phyloP scores from a whole-genome alignment of 2,113 vertebrate genomes.

The Furnarius figulus region DNA sequence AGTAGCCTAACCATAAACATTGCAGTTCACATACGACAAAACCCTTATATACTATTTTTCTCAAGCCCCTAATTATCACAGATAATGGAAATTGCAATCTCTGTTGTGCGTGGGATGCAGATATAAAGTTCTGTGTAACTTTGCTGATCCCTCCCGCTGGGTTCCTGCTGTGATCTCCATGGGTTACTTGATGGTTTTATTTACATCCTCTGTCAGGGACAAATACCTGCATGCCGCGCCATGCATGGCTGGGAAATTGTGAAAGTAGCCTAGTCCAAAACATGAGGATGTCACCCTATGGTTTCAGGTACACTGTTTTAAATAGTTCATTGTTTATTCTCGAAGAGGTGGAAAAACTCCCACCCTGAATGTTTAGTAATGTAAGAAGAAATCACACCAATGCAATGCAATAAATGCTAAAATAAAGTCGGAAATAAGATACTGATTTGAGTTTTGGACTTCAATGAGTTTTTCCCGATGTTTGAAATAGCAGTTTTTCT shows the following conservation, averaged over 20 bases:
- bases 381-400: neutral
- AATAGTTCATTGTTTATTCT: neutral
- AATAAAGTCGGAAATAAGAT: neutral
- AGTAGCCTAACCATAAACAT: neutral
- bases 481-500: neutral
- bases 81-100: neutral
- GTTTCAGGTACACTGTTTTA: neutral
- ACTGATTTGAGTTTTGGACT: neutral
- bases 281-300: neutral
- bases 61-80: neutral
- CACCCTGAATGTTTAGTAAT: neutral
- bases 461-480: fast-evolving
- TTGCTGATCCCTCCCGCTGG: neutral
- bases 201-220: neutral
- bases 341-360: fast-evolving
- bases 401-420: neutral
- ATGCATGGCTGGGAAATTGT: neutral
- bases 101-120: neutral
- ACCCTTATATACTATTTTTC: neutral
- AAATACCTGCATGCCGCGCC: neutral
- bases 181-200: neutral
- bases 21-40: neutral
- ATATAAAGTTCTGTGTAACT: neutral
- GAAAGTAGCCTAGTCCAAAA: neutral
- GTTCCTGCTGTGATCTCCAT: neutral